Percentiles rank a stretch among this genome's conserved stretches.
phyloP scores from a whole-genome alignment of 2,113 vertebrate genomes.

The Ariopsis seemanni region DNA sequence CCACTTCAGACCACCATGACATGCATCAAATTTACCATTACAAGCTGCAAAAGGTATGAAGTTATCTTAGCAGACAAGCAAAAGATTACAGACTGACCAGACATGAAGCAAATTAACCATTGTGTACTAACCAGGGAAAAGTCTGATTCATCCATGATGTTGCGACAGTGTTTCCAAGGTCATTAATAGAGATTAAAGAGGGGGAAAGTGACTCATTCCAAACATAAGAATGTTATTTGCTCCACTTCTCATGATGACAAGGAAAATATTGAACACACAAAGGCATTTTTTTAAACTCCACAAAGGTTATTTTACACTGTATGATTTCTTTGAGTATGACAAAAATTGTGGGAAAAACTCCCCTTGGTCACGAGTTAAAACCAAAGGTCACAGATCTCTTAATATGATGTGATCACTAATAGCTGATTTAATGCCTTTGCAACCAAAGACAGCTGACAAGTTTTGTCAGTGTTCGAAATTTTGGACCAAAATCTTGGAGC shows the following conservation, averaged over 20 bases:
- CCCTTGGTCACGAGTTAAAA: not conserved
- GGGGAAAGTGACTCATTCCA: constrained; percentile 8
- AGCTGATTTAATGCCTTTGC: too few species aligned
- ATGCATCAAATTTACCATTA: constrained; percentile 30
- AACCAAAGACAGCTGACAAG: too few species aligned
- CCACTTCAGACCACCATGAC: not conserved
- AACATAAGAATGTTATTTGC: not conserved
- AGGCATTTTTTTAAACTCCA: not conserved
- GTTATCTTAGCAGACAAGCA: not conserved
- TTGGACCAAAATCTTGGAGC: not conserved
- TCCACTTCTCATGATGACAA: not conserved
- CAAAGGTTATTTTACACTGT: not conserved
- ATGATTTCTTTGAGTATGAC: not conserved
- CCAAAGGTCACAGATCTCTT: not conserved
- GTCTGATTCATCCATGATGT: constrained; percentile 14
- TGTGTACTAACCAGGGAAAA: constrained; percentile 9
- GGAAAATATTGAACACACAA: not conserved
- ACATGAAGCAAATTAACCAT: constrained; percentile 8
- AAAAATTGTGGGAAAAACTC: not conserved
- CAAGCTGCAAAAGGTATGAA: constrained; percentile 19
- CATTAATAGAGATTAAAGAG: constrained; percentile 14
- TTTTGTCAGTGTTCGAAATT: too few species aligned
- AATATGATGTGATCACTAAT: not conserved
- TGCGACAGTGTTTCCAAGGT: not conserved
- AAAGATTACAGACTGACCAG: constrained; percentile 1